Evolutionary conservation across 2,888 invertebrate genomes (phyloP).

Genomic region (Acleris literana): DNA sequence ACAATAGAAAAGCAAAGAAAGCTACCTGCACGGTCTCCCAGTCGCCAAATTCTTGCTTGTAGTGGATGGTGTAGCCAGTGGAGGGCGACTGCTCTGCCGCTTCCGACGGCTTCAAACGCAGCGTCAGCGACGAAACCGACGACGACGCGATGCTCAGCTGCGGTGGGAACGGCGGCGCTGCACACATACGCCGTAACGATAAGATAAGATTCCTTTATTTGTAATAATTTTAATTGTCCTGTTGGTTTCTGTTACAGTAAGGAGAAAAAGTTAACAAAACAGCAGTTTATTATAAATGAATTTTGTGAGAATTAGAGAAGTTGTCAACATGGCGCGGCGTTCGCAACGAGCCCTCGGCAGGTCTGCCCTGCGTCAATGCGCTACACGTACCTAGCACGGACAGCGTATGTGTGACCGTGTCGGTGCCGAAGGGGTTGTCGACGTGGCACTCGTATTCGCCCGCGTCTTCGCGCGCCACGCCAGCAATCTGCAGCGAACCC

Average conservation of each 20-base stretch:
- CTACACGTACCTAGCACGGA: conserved; percentile 88
- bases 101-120: conserved; percentile 82
- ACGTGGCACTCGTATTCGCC: conserved; percentile 97
- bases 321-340: too few species aligned
- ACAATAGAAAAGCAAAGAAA: background rate
- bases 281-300: too few species aligned
- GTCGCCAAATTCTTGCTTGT: conserved; percentile 97
- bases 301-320: too few species aligned
- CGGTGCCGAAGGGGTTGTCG: conserved; percentile 95
- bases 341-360: too few species aligned
- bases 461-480: conserved; percentile 94
- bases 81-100: conserved; percentile 93
- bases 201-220: too few species aligned
- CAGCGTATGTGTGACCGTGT: conserved; percentile 94
- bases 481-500: conserved; percentile 95
- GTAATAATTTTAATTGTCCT: too few species aligned
- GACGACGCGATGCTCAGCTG: conserved; percentile 77
- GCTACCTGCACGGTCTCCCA: conserved; percentile 93
- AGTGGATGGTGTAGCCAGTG: conserved; percentile 95
- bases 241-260: too few species aligned
- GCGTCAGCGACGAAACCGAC: conserved; percentile 78
- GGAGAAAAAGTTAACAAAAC: too few species aligned
- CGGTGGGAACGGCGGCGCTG: conserved; percentile 80
- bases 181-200: background rate
- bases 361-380: too few species aligned